Evolutionary conservation across 2,888 invertebrate genomes (phyloP), one percentile per base, ranked within the genome.

Genomic region (Acrobasis repandana): DNA sequence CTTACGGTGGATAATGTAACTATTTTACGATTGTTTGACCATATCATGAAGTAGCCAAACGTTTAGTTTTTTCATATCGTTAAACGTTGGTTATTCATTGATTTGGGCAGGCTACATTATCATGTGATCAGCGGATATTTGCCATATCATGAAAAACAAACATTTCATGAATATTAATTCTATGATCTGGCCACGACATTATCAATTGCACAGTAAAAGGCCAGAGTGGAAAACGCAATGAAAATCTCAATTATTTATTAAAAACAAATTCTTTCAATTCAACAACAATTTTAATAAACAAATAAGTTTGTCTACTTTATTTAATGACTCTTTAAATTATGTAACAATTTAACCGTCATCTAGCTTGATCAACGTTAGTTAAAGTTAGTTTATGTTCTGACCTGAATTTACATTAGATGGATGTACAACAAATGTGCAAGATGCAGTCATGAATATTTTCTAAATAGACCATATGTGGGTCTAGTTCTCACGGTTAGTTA

Each of bases 401-500:
- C 50, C 58, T 9, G 51, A 38, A 38, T 58, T 11, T 15, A 49
- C 15, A 58, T 49, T 18, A 56, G 43, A 56, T 56, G 43, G 56
- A 46, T 46, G 46, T 43, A 14, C 11, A 18, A 51, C 50, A 36
- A 58, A 50, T 58, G 43, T 36, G 34, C 34, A 48, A 14, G 28
- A 14, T 36, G 48, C 49, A 49, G 36, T 56, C 49, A 34, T 36
- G 36, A 33, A 18, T 43, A 43, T 16, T 14, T 8, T 65, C 64
- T 70, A 20, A 33, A 16, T 46, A 50, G 50, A 59, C 28, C 51
- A 59, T 59, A 51, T 59, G 59, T 68, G 71, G 58, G 8, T 56
- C 46, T 59, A 52, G 47, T 62, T 62, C 54, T 50, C 62, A 59
- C 59, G 56, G 18, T 34, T 33, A 8, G 51, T 34, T 58, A 20